Conservation (phyloP, 1,140 invertebrate genomes). For the Macrotrachela quadricornifera region DNA sequence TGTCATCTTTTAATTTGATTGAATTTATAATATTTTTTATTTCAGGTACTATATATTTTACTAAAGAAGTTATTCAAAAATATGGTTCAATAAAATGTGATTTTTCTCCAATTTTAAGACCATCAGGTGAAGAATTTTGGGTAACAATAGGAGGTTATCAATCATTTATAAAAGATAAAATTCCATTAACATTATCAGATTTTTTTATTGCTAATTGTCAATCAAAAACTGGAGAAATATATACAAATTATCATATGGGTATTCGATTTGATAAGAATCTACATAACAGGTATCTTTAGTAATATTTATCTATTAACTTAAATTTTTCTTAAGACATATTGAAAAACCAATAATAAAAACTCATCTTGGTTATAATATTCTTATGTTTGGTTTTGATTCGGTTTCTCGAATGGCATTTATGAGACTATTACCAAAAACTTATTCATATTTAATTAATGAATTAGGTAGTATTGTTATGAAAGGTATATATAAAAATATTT, state of each 20-base stretch:
- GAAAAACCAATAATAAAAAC: slow-evolving; percentile 31
- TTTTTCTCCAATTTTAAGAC: slow-evolving; percentile 2
- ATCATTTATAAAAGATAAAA: slow-evolving; percentile 11
- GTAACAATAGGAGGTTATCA: background rate
- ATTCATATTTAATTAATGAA: slow-evolving; percentile 46
- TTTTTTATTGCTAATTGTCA: slow-evolving; percentile 20
- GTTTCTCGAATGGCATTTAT: slow-evolving; percentile 63
- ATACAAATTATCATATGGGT: slow-evolving; percentile 19
- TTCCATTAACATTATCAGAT: slow-evolving; percentile 13
- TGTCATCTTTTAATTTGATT: too few species aligned
- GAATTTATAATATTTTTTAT: too few species aligned
- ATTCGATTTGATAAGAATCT: slow-evolving; percentile 13
- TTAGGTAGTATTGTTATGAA: slow-evolving; percentile 17
- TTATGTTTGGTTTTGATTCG: slow-evolving; percentile 77
- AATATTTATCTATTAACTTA: too few species aligned
- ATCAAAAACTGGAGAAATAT: slow-evolving; percentile 13
- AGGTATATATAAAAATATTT: too few species aligned
- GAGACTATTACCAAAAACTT: slow-evolving; percentile 57
- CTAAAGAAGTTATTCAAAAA: too few species aligned
- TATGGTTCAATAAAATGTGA: slow-evolving; percentile 1
- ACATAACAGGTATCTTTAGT: slow-evolving; percentile 29
- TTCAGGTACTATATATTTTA: too few species aligned
- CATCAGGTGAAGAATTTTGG: too few species aligned
- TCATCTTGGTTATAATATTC: slow-evolving; percentile 44
- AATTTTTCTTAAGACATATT: too few species aligned